Percentiles rank a stretch among this genome's conserved stretches.
phyloP scores from a whole-genome alignment of 2,888 invertebrate species.

The Celastrina argiolus region DNA sequence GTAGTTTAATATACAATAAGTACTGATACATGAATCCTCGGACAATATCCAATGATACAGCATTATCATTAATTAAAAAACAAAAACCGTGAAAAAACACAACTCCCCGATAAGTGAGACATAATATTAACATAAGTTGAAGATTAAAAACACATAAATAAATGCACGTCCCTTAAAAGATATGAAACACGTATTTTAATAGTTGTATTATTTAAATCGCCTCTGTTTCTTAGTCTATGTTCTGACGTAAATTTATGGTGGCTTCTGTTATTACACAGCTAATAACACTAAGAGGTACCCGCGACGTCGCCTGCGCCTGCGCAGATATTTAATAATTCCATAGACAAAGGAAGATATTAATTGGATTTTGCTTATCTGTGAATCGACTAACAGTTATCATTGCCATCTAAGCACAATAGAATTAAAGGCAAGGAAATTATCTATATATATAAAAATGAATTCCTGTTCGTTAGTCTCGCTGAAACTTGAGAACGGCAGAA shows the following conservation, averaged over 20 bases:
- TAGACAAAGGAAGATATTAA: background rate
- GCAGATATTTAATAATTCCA: slow-evolving; percentile 23
- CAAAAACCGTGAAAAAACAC: background rate
- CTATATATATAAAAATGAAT: background rate
- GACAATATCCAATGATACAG: no score
- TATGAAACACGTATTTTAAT: slow-evolving; percentile 9
- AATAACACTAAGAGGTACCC: slow-evolving; percentile 32
- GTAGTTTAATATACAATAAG: no score
- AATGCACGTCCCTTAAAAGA: background rate
- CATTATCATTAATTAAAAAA: background rate
- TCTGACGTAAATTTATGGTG: slow-evolving; percentile 47
- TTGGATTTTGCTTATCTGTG: background rate
- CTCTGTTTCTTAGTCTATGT: slow-evolving; percentile 43
- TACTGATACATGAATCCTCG: no score
- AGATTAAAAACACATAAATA: slow-evolving; percentile 5
- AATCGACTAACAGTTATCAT: background rate
- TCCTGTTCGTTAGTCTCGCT: no score
- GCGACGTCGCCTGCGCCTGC: slow-evolving; percentile 35
- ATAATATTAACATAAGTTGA: background rate
- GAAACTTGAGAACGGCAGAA: no score
- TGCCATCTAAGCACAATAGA: background rate
- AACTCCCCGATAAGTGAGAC: background rate
- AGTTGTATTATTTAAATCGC: slow-evolving; percentile 31
- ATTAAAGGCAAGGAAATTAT: background rate
- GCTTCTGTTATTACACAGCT: slow-evolving; percentile 45